A percentile compares a stretch with the other conserved stretches of the same genome.
These are phyloP conservation scores for Strix aluco DNA, from an alignment of 2,113 vertebrate genomes.

Conservation along the genomic window DNA sequence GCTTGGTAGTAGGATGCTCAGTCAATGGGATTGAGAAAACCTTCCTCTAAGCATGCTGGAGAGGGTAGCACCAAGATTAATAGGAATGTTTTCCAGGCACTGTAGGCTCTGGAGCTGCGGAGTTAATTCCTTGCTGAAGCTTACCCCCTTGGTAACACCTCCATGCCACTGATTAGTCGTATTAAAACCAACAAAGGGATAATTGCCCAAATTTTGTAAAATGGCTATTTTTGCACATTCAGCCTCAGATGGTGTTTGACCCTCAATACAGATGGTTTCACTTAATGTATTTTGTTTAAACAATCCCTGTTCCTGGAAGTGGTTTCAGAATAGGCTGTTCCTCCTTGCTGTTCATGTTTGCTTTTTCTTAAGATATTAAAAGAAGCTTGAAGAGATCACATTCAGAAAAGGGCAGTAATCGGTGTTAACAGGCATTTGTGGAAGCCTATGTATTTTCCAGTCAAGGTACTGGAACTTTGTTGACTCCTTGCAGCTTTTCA, in stretches of 20 bases:
- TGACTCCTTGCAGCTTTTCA: not conserved
- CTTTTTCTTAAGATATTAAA: slow-evolving; percentile 57
- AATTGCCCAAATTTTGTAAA: not conserved
- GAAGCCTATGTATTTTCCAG: not conserved
- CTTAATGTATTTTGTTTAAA: slow-evolving; percentile 78
- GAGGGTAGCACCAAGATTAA: not conserved
- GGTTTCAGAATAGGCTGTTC: slow-evolving; percentile 72
- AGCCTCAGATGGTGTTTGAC: slow-evolving; percentile 63
- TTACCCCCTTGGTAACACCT: not conserved
- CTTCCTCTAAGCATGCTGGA: not conserved
- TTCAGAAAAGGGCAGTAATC: not conserved
- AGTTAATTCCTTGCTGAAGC: not conserved
- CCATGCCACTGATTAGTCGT: not conserved
- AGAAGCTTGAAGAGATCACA: not conserved
- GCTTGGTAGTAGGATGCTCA: not conserved
- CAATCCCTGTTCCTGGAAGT: slow-evolving; percentile 75
- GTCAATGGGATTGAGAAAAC: not conserved
- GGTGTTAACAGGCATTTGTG: not conserved
- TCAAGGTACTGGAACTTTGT: not conserved
- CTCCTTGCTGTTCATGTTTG: slow-evolving; percentile 56
- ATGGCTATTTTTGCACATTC: slow-evolving; percentile 35
- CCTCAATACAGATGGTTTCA: slow-evolving; percentile 75
- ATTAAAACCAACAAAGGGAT: not conserved
- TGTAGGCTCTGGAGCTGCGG: rapidly evolving
- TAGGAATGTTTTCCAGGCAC: not conserved